Evolutionary conservation across 2,113 vertebrate species (phyloP).

Genomic region (Bubo scandiacus): DNA sequence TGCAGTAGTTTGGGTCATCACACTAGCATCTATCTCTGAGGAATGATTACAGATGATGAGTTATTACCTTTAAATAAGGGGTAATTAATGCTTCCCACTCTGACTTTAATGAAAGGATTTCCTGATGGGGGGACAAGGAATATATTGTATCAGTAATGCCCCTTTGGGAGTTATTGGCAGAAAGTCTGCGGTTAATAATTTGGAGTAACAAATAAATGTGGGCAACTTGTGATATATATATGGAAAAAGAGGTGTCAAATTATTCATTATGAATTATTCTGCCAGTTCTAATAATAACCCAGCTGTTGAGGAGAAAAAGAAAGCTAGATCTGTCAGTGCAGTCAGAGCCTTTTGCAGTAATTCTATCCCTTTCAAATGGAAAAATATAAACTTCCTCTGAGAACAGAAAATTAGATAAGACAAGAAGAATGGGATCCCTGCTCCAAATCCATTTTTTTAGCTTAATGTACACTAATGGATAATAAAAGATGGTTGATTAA

Average conservation of each 20-base stretch:
- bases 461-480: slow-evolving; percentile 65
- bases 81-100: slow-evolving; percentile 48
- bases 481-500: slow-evolving; percentile 67
- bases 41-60: slow-evolving; percentile 33
- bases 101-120: slow-evolving; percentile 35
- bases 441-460: slow-evolving; percentile 49
- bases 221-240: slow-evolving; percentile 38
- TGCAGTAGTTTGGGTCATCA: slow-evolving; percentile 11
- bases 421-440: slow-evolving; percentile 54
- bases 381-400: slow-evolving; percentile 59
- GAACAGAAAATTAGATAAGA: slow-evolving; percentile 67
- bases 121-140: slow-evolving; percentile 2
- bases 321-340: slow-evolving; percentile 11
- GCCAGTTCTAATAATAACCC: slow-evolving; percentile 55
- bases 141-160: background rate
- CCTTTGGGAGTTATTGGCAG: slow-evolving; percentile 49
- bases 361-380: slow-evolving; percentile 41
- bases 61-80: slow-evolving; percentile 47
- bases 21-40: background rate
- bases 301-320: slow-evolving; percentile 31
- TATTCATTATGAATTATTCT: slow-evolving; percentile 69
- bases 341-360: slow-evolving; percentile 42
- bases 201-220: slow-evolving; percentile 49
- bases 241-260: slow-evolving; percentile 55
- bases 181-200: slow-evolving; percentile 44